Percentiles rank a stretch among this genome's conserved stretches.
phyloP scores from a whole-genome alignment of 2,113 vertebrate species.

The Paramormyrops kingsleyae region DNA sequence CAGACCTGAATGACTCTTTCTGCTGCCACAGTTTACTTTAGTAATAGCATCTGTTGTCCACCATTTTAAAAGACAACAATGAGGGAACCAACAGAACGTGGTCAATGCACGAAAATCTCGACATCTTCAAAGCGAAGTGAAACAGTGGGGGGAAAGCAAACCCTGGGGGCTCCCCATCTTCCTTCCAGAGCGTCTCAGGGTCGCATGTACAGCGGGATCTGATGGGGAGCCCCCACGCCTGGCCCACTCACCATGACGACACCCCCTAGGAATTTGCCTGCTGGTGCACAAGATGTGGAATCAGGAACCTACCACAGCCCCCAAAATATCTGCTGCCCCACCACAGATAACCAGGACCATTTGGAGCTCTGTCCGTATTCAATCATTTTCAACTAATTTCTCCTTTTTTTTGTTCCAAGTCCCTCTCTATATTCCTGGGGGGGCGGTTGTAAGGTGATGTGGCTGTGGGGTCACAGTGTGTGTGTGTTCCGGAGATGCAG shows the following conservation, averaged over 20 bases:
- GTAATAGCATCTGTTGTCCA: background rate
- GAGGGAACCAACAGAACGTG: background rate
- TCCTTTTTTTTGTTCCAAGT: background rate
- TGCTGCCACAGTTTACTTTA: background rate
- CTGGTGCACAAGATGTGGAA: slow-evolving; percentile 15
- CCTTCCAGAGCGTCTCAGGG: background rate
- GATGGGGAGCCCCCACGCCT: background rate
- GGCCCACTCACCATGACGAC: slow-evolving; percentile 5
- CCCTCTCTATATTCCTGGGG: background rate
- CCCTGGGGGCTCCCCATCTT: background rate
- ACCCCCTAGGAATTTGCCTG: slow-evolving; percentile 19
- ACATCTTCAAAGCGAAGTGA: background rate
- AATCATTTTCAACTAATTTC: background rate
- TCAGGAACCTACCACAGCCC: slow-evolving; percentile 17
- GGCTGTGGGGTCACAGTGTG: background rate
- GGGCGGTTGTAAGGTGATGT: background rate
- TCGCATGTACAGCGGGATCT: too few relatives aligned
- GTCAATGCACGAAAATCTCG: background rate
- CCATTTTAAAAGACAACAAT: background rate
- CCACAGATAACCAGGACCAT: slow-evolving; percentile 17
- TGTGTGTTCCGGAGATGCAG: background rate
- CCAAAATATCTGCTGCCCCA: slow-evolving; percentile 7
- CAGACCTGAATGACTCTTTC: background rate
- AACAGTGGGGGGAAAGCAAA: background rate
- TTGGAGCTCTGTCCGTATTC: slow-evolving; percentile 9